A percentile compares a stretch with the other conserved stretches of the same genome.
Evolutionary conservation across 2,888 invertebrate species (phyloP).

Genomic region (Rosalia funebris): DNA sequence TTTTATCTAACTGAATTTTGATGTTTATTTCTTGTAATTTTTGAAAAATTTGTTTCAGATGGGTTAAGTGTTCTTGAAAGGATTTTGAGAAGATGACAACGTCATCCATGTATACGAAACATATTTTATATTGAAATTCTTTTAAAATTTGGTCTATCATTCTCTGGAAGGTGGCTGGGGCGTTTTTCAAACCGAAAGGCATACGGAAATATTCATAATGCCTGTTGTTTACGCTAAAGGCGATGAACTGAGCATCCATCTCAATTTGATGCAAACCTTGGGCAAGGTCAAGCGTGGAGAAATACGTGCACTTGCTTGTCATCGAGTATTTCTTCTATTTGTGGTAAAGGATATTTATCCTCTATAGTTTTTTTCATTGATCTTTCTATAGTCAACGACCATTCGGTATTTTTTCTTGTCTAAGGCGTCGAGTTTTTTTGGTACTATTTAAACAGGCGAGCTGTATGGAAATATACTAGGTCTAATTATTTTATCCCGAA

Average conservation of each 20-base stretch:
- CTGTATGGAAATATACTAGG: conserved; percentile 37
- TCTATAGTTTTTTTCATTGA: conserved; percentile 28
- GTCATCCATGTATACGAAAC: too few species aligned
- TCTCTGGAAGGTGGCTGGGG: too few species aligned
- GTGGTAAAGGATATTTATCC: conserved; percentile 25
- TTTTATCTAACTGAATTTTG: too few species aligned
- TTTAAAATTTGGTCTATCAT: too few species aligned
- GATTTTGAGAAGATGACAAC: too few species aligned
- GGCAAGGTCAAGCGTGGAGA: conserved; percentile 44
- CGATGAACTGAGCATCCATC: conserved; percentile 37
- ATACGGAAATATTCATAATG: conserved; percentile 45
- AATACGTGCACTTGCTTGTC: conserved; percentile 45
- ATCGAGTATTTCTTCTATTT: conserved; percentile 47
- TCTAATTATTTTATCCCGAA: conserved; percentile 33
- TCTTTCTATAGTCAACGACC: conserved; percentile 27
- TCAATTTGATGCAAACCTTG: conserved; percentile 51
- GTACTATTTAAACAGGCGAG: conserved; percentile 33
- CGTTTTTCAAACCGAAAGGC: conserved; percentile 45
- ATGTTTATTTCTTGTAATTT: too few species aligned
- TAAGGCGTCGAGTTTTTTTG: conserved; percentile 33
- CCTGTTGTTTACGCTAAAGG: conserved; percentile 44
- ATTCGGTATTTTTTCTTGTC: conserved; percentile 36
- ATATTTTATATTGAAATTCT: too few species aligned
- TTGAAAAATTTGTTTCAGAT: too few species aligned
- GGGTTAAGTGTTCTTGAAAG: too few species aligned